These are phyloP conservation scores for Exephanes ischioxanthus DNA, from an alignment of 2,888 invertebrate genomes.

Conservation along the genomic window DNA sequence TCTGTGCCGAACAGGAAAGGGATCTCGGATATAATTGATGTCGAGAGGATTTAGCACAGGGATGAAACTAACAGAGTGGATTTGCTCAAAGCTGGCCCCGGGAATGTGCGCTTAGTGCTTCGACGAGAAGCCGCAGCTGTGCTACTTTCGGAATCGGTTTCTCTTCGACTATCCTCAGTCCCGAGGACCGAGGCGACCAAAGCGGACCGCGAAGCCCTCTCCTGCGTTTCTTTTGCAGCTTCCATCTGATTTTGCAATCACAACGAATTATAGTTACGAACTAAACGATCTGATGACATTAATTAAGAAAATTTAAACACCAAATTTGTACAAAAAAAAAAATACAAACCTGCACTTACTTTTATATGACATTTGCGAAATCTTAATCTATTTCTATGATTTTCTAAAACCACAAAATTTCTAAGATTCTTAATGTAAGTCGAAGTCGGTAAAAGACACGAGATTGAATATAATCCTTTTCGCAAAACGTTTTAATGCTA, in stretches of 20 bases:
- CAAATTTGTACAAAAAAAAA: background rate
- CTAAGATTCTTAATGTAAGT: background rate
- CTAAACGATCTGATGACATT: background rate
- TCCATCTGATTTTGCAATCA: slow-evolving; percentile 51
- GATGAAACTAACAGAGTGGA: slow-evolving; percentile 47
- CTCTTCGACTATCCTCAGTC: slow-evolving; percentile 34
- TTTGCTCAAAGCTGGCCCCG: slow-evolving; percentile 31
- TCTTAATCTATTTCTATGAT: background rate
- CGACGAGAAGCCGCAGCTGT: slow-evolving; percentile 35
- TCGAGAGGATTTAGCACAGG: background rate
- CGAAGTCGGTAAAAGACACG: background rate
- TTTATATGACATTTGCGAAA: background rate
- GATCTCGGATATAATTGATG: slow-evolving; percentile 20
- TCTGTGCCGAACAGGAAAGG: slow-evolving; percentile 7
- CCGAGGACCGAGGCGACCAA: slow-evolving; percentile 25
- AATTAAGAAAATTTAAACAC: background rate
- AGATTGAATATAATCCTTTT: background rate
- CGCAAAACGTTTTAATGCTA: background rate
- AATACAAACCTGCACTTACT: background rate
- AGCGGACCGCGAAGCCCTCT: slow-evolving; percentile 9
- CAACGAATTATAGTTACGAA: background rate
- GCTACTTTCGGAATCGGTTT: slow-evolving; percentile 34
- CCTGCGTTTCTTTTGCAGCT: background rate
- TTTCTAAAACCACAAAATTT: background rate
- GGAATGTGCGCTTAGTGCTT: slow-evolving; percentile 40